Conservation (phyloP, 2,888 invertebrate species). For the Dromius quadrimaculatus region DNA sequence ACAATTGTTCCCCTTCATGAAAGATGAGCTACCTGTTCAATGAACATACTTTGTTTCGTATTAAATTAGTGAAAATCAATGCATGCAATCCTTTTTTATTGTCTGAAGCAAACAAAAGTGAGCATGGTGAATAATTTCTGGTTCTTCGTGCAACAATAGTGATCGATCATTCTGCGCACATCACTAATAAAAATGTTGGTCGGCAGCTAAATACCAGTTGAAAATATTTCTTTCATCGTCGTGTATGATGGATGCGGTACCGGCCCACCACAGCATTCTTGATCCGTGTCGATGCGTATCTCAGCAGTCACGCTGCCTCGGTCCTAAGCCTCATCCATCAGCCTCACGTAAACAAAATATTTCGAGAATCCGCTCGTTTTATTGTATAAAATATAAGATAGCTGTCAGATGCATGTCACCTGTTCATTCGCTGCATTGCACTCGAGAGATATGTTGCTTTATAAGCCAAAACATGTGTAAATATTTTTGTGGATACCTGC, state of each 20-base stretch:
- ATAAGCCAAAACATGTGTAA: slow-evolving; percentile 7
- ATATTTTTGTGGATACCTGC: no score
- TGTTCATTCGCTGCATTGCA: slow-evolving; percentile 1
- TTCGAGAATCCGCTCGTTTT: slow-evolving; percentile 8
- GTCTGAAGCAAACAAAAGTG: no score
- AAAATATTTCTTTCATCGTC: slow-evolving; percentile 18
- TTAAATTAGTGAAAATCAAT: no score
- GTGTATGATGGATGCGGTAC: slow-evolving; percentile 28
- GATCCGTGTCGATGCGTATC: slow-evolving; percentile 43
- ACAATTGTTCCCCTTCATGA: neutral
- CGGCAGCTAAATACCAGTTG: slow-evolving; percentile 7
- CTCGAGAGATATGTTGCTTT: neutral
- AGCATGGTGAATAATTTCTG: no score
- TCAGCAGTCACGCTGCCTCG: slow-evolving; percentile 22
- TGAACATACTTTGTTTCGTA: neutral
- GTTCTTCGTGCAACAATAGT: neutral
- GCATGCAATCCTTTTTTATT: no score
- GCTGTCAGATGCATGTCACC: slow-evolving; percentile 6
- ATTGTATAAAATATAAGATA: slow-evolving; percentile 5
- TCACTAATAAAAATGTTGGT: slow-evolving; percentile 17
- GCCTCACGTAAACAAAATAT: slow-evolving; percentile 28
- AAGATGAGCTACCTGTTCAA: slow-evolving; percentile 11
- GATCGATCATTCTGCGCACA: slow-evolving; percentile 17
- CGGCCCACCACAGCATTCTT: slow-evolving; percentile 31
- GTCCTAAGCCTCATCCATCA: slow-evolving; percentile 49